phyloP scores from a whole-genome alignment of 2,888 invertebrate genomes.

The Spatulosminthurus flaviceps region DNA sequence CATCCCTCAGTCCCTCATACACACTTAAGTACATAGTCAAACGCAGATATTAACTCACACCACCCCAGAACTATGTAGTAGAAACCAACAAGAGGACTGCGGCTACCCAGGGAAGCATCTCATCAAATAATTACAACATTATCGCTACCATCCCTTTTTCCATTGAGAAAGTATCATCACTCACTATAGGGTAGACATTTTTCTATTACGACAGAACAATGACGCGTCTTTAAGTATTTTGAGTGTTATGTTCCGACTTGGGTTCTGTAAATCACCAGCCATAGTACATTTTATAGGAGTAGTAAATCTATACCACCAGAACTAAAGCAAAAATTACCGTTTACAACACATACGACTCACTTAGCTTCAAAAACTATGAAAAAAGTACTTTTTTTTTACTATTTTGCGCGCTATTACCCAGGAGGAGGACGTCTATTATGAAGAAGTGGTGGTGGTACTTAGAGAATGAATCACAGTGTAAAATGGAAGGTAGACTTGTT shows the following conservation, averaged over 20 bases:
- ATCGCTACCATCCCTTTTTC: constrained; percentile 33
- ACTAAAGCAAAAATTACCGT: background rate
- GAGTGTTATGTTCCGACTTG: constrained; percentile 18
- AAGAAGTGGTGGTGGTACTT: background rate
- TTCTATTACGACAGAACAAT: constrained; percentile 31
- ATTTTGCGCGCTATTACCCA: background rate
- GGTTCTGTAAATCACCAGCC: background rate
- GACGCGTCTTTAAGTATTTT: constrained; percentile 27
- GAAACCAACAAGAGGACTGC: constrained; percentile 13
- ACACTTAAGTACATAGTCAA: background rate
- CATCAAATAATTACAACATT: constrained; percentile 45
- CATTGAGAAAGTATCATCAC: constrained; percentile 45
- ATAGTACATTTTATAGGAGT: no score
- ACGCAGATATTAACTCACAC: background rate
- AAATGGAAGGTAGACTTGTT: background rate
- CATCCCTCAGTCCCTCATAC: background rate
- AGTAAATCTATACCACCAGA: no score
- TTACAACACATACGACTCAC: background rate
- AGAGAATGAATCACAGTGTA: constrained; percentile 6
- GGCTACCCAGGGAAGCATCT: constrained; percentile 44
- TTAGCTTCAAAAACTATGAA: no score
- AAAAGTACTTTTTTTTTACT: background rate
- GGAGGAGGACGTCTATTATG: background rate
- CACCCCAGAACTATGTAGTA: constrained; percentile 11
- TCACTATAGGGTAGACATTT: constrained; percentile 18